Conservation (phyloP, 2,113 vertebrate species). For the Bos indicus region DNA sequence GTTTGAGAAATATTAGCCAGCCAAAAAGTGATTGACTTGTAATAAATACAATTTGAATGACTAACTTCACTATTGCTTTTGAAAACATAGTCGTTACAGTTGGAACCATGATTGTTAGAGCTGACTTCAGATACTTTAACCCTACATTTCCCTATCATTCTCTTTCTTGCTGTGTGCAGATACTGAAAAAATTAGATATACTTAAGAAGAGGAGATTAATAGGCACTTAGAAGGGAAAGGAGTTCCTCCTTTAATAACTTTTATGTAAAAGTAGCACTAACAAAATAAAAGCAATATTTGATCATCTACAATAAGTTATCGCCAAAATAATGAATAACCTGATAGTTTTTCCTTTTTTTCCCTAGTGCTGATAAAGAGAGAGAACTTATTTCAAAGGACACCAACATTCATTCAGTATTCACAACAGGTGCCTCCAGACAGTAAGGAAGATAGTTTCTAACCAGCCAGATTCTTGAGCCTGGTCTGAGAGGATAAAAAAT, state of each 20-base stretch:
- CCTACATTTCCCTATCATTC: not conserved
- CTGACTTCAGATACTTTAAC: not conserved
- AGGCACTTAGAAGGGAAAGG: not conserved
- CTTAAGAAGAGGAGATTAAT: not conserved
- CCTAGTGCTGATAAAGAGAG: not conserved
- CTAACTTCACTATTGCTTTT: not conserved
- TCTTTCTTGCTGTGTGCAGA: not conserved
- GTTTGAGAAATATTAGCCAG: not conserved
- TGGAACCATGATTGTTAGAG: not conserved
- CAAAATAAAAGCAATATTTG: not conserved
- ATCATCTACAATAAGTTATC: not conserved
- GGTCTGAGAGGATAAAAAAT: not conserved
- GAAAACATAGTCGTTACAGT: not conserved
- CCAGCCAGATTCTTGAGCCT: not conserved
- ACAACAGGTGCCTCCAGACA: not conserved
- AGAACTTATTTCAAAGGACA: constrained; percentile 22
- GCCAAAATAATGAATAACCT: not conserved
- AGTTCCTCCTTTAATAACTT: not conserved
- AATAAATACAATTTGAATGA: not conserved
- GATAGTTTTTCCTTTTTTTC: constrained; percentile 1
- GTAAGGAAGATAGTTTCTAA: not conserved
- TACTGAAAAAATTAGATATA: not conserved
- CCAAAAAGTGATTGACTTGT: not conserved
- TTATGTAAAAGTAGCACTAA: not conserved
- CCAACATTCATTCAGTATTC: not conserved